Evolutionary conservation across 1,140 invertebrate species (phyloP).

Genomic region (Ctenoplectra terminalis): DNA sequence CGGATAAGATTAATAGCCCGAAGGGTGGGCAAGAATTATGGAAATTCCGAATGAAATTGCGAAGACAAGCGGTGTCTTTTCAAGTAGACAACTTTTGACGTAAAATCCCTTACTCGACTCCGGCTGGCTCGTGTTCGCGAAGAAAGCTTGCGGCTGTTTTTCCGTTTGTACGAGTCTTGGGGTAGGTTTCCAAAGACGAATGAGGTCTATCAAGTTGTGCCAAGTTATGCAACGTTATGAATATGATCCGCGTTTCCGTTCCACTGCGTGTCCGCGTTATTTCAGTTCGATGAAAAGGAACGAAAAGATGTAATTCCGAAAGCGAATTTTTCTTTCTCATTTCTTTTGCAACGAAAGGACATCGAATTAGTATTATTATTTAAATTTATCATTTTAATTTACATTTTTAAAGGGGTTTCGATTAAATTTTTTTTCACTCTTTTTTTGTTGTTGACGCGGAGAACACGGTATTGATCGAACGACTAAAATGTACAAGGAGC

Average conservation of each 20-base stretch:
- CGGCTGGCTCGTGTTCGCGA: neutral
- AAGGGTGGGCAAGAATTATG: neutral
- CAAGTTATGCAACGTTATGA: constrained; percentile 19
- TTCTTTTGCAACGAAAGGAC: too few relatives aligned
- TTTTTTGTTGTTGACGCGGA: too few relatives aligned
- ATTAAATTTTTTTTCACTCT: too few relatives aligned
- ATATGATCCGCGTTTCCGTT: neutral
- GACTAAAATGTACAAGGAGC: constrained; percentile 22
- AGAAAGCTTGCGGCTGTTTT: constrained; percentile 1
- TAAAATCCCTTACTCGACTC: neutral
- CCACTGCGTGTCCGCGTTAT: too few relatives aligned
- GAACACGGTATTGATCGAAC: constrained; percentile 23
- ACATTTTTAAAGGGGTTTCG: too few relatives aligned
- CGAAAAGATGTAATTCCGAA: neutral
- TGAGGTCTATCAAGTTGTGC: constrained; percentile 5
- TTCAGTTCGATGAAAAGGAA: neutral
- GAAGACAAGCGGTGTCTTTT: constrained; percentile 11
- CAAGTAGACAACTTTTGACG: neutral
- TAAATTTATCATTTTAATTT: too few relatives aligned
- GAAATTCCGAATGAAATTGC: constrained; percentile 9
- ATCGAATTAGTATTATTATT: too few relatives aligned
- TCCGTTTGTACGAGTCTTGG: neutral
- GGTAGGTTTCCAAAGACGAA: constrained; percentile 10
- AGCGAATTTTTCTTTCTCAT: too few relatives aligned
- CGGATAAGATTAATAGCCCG: neutral